phyloP scores from a whole-genome alignment of 1,140 invertebrate species.

The Periplaneta americana region DNA sequence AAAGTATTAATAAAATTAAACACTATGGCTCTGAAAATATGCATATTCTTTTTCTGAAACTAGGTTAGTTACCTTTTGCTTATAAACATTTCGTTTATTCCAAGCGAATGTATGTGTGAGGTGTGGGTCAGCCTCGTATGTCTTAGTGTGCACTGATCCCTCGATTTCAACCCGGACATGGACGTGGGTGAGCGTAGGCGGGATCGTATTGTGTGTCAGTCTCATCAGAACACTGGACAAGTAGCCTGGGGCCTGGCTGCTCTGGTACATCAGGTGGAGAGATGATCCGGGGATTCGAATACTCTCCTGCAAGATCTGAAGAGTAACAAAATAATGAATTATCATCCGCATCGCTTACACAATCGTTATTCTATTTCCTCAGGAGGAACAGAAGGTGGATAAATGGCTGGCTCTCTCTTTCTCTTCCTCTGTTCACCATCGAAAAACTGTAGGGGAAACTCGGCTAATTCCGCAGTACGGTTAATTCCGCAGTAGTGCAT shows the following conservation, averaged over 20 bases:
- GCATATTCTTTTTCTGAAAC: neutral
- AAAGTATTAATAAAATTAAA: too few species aligned
- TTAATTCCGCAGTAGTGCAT: too few species aligned
- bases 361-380: too few species aligned
- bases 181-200: slow-evolving; percentile 75
- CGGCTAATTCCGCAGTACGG: too few species aligned
- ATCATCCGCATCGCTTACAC: too few species aligned
- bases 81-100: slow-evolving; percentile 96
- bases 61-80: slow-evolving; percentile 71
- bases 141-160: slow-evolving; percentile 83
- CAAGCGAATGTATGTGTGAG: slow-evolving; percentile 93
- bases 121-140: slow-evolving; percentile 93
- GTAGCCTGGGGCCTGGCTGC: slow-evolving; percentile 87
- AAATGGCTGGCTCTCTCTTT: too few species aligned
- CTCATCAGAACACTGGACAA: slow-evolving; percentile 87
- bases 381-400: too few species aligned
- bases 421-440: too few species aligned
- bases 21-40: too few species aligned
- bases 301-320: slow-evolving; percentile 92
- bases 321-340: slow-evolving; percentile 20
- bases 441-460: too few species aligned
- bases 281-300: slow-evolving; percentile 88
- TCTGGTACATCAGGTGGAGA: slow-evolving; percentile 88
- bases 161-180: slow-evolving; percentile 88
- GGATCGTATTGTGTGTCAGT: slow-evolving; percentile 74